Conservation (phyloP, 2,888 invertebrate genomes). For the Lepas anatifera region DNA sequence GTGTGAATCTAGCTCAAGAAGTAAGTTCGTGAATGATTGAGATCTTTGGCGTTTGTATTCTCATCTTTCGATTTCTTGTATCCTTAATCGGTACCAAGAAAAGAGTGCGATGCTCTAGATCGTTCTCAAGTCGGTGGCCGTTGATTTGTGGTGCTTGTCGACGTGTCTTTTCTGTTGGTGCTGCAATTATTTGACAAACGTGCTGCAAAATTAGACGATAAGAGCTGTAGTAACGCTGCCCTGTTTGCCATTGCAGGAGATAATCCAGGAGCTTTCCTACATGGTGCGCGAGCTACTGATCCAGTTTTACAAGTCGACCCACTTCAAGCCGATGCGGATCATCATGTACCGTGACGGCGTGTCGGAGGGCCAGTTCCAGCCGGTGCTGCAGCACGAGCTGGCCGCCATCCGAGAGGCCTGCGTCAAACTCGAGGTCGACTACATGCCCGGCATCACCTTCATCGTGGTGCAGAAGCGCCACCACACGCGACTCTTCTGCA, state of each 20-base stretch:
- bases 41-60: too few relatives aligned
- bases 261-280: constrained; percentile 94
- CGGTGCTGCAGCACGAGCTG: constrained; percentile 89
- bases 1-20: too few relatives aligned
- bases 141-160: too few relatives aligned
- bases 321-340: constrained; percentile 98
- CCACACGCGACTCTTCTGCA: constrained; percentile 93
- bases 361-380: constrained; percentile 93
- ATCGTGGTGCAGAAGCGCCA: constrained; percentile 98
- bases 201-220: too few relatives aligned
- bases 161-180: too few relatives aligned
- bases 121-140: too few relatives aligned
- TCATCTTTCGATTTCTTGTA: too few relatives aligned
- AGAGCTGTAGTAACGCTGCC: too few relatives aligned
- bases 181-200: too few relatives aligned
- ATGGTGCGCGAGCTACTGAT: constrained; percentile 96
- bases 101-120: too few relatives aligned
- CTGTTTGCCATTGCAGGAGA: constrained; percentile 45
- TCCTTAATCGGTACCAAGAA: too few relatives aligned
- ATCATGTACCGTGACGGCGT: constrained; percentile 97
- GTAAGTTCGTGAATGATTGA: too few relatives aligned
- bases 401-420: constrained; percentile 97
- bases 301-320: constrained; percentile 99
- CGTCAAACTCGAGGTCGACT: constrained; percentile 89
- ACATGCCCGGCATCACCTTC: constrained; percentile 96